Percentiles rank a stretch among this genome's conserved stretches.
Conservation (phyloP, 1,140 invertebrate species). For the Steinernema feltiae region DNA sequence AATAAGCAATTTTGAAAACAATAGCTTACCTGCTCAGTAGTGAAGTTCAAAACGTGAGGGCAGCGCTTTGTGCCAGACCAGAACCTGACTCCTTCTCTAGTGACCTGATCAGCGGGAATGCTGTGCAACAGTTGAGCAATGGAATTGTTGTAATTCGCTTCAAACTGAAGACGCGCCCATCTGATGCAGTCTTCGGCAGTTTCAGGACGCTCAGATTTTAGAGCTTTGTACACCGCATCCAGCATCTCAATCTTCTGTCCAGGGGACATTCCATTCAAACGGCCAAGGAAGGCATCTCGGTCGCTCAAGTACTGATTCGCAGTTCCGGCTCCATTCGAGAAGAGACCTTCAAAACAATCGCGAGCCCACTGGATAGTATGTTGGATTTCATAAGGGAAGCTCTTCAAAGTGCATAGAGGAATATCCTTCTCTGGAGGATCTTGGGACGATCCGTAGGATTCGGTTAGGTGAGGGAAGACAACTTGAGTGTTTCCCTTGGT, state of each 20-base stretch:
- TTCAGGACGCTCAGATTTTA: conserved; percentile 77
- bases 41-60: conserved; percentile 68
- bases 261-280: conserved; percentile 45
- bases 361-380: conserved; percentile 95
- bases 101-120: conserved; percentile 83
- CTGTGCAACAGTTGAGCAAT: conserved; percentile 92
- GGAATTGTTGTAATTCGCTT: conserved; percentile 83
- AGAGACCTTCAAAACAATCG: conserved; percentile 81
- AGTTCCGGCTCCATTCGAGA: conserved; percentile 80
- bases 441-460: conserved; percentile 72
- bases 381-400: conserved; percentile 98
- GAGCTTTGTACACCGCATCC: conserved; percentile 72
- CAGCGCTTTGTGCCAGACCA: conserved; percentile 99
- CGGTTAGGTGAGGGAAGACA: conserved; percentile 53
- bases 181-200: conserved; percentile 77
- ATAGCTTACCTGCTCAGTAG: conserved; percentile 56
- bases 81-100: conserved; percentile 81
- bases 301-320: conserved; percentile 75
- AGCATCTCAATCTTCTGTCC: conserved; percentile 36
- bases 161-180: conserved; percentile 71
- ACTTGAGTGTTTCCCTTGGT: conserved; percentile 94
- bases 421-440: conserved; percentile 98
- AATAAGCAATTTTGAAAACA: background rate
- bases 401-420: conserved; percentile 95
- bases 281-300: conserved; percentile 46